phyloP scores from a whole-genome alignment of 1,140 invertebrate genomes.

The Drosophila oshimai region DNA sequence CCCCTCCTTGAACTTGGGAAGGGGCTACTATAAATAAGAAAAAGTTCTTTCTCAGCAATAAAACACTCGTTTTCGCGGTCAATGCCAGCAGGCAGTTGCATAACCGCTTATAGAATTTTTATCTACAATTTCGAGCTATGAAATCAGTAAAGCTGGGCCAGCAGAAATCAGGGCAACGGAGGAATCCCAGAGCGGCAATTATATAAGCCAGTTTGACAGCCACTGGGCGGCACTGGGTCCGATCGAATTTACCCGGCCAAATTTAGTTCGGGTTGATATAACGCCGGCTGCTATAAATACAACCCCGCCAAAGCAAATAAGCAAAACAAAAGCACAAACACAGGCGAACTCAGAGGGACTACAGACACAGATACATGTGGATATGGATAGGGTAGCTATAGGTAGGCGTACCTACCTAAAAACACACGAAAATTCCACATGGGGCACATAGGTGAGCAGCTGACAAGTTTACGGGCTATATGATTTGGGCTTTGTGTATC shows the following conservation, averaged over 20 bases:
- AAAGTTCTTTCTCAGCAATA: conserved; percentile 7
- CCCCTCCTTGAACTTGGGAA: conserved; percentile 45
- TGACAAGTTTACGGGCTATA: conserved; percentile 33
- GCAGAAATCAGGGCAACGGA: conserved; percentile 32
- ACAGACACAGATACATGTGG: no score
- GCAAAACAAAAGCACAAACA: conserved; percentile 44
- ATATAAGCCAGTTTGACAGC: conserved; percentile 58
- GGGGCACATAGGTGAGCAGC: conserved; percentile 29
- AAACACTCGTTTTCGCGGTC: conserved; percentile 47
- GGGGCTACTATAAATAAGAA: conserved; percentile 22
- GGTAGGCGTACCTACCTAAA: not conserved
- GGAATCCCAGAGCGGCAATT: conserved; percentile 15
- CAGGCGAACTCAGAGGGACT: not conserved
- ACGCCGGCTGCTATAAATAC: conserved; percentile 76
- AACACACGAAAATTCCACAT: conserved; percentile 14
- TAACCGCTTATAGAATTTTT: conserved; percentile 38
- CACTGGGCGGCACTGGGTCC: conserved; percentile 18
- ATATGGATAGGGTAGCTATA: conserved; percentile 18
- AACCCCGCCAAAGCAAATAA: conserved; percentile 46
- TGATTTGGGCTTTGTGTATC: not conserved
- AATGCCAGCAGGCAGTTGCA: conserved; percentile 65
- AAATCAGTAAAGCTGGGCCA: conserved; percentile 1
- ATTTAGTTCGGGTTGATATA: conserved; percentile 70
- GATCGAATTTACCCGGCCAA: conserved; percentile 51
- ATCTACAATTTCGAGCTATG: conserved; percentile 4